Conservation (phyloP, 1,140 invertebrate species). For the Scaptomyza graminum region DNA sequence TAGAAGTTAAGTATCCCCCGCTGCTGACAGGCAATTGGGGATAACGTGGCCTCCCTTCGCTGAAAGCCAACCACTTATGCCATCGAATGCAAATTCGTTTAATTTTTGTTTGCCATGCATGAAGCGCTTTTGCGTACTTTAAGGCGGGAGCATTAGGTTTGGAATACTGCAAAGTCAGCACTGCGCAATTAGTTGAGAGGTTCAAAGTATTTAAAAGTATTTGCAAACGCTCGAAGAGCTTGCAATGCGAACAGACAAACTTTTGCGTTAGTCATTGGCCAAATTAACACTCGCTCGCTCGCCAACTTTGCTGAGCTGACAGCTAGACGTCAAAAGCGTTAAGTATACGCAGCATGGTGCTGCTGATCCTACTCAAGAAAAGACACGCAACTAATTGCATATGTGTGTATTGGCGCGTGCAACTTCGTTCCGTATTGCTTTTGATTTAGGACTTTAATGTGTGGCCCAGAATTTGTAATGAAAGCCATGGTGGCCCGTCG, state of each 20-base stretch:
- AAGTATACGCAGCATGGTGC: conserved; percentile 49
- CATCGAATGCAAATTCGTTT: conserved; percentile 11
- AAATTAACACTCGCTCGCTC: conserved; percentile 50
- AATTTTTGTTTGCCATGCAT: background rate
- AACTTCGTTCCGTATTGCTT: conserved; percentile 71
- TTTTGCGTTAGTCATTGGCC: conserved; percentile 58
- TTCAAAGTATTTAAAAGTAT: conserved; percentile 46
- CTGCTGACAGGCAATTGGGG: background rate
- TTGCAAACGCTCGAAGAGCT: conserved; percentile 17
- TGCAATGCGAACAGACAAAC: background rate
- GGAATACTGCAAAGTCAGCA: conserved; percentile 56
- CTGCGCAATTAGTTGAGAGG: conserved; percentile 58
- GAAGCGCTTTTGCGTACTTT: conserved; percentile 10
- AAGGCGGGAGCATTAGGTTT: conserved; percentile 1
- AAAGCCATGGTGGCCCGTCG: conserved; percentile 11
- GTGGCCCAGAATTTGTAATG: conserved; percentile 76
- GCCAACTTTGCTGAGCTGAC: conserved; percentile 65
- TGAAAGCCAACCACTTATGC: background rate
- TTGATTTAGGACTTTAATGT: conserved; percentile 71
- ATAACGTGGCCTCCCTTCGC: background rate
- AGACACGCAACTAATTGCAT: conserved; percentile 17
- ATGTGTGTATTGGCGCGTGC: conserved; percentile 52
- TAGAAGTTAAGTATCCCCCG: conserved; percentile 12
- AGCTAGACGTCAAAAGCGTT: conserved; percentile 22
- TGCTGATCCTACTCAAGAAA: conserved; percentile 1